These are phyloP conservation scores for Rhagonycha lutea DNA, from an alignment of 2,888 invertebrate genomes.

Conservation along the genomic window DNA sequence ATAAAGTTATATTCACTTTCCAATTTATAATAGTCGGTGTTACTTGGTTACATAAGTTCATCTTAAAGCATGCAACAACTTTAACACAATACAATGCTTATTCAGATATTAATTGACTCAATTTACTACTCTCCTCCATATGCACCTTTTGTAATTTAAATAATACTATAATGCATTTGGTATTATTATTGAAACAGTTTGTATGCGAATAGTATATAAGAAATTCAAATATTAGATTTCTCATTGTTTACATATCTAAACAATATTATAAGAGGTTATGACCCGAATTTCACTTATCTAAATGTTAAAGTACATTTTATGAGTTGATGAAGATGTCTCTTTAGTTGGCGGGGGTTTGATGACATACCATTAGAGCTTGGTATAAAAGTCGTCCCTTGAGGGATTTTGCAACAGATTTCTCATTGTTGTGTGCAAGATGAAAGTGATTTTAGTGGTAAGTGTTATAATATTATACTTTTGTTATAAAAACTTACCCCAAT, in stretches of 20 bases:
- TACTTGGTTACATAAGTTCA: background rate
- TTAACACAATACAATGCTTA: background rate
- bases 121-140: background rate
- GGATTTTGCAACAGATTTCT: slow-evolving; percentile 39
- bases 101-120: background rate
- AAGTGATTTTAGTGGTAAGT: slow-evolving; percentile 48
- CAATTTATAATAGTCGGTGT: background rate
- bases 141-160: background rate
- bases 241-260: slow-evolving; percentile 23
- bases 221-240: background rate
- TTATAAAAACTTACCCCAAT: background rate
- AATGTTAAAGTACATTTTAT: slow-evolving; percentile 46
- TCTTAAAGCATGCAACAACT: background rate
- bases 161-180: background rate
- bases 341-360: slow-evolving; percentile 43
- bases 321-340: slow-evolving; percentile 46
- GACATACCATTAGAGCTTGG: slow-evolving; percentile 38
- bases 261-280: slow-evolving; percentile 48
- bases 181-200: background rate
- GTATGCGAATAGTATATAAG: background rate
- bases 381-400: slow-evolving; percentile 46
- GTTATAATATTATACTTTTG: background rate
- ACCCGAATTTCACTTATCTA: slow-evolving; percentile 53
- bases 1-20: background rate
- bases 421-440: slow-evolving; percentile 47